Evolutionary conservation across 2,113 vertebrate species (phyloP).

Genomic region (Anguilla rostrata): DNA sequence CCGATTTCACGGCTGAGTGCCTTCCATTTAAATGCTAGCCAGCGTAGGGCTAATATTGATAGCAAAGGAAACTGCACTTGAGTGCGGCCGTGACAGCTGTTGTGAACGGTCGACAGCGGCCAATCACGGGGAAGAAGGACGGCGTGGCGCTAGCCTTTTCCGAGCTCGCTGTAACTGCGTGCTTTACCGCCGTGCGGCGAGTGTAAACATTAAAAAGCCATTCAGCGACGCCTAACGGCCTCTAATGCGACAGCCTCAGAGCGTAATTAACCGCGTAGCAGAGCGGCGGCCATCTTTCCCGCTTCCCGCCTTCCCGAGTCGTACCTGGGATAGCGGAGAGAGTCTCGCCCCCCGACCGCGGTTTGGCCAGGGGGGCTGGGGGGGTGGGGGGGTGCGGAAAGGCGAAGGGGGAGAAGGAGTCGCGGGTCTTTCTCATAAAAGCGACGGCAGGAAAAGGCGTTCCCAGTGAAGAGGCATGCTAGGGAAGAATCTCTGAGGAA

Average conservation of each 20-base stretch:
- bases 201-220: neutral
- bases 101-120: neutral
- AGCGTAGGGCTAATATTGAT: neutral
- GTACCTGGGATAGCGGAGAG: neutral
- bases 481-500: constrained; percentile 45
- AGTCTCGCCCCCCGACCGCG: neutral
- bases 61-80: neutral
- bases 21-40: neutral
- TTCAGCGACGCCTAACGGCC: neutral
- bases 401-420: constrained; percentile 4
- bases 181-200: neutral
- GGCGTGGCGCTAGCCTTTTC: neutral
- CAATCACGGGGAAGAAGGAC: neutral
- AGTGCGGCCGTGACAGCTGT: neutral
- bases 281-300: neutral
- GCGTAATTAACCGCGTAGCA: neutral
- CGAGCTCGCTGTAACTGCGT: neutral
- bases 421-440: constrained; percentile 39
- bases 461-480: constrained; percentile 49
- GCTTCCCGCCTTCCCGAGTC: neutral
- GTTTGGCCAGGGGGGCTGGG: neutral
- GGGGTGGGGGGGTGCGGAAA: neutral
- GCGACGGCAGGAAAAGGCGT: constrained; percentile 52
- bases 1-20: neutral
- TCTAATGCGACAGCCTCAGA: neutral